Percentiles rank a stretch among this genome's conserved stretches.
phyloP scores from a whole-genome alignment of 2,888 invertebrate species.

The Stomorhina lunata region DNA sequence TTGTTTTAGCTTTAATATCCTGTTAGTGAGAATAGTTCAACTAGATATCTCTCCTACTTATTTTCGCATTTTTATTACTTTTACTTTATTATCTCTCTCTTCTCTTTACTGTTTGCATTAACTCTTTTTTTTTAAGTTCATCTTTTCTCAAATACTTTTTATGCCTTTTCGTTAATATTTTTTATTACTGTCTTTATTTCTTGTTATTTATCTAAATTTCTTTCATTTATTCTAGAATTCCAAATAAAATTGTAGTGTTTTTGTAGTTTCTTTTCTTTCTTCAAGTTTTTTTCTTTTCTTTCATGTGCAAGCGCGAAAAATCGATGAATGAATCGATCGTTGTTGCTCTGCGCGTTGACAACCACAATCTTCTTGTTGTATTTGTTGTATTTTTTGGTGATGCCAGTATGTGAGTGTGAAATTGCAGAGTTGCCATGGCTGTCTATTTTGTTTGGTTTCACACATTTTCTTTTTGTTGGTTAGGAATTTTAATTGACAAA shows the following conservation, averaged over 20 bases:
- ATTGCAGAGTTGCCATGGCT: conserved; percentile 57
- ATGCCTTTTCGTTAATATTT: too few species aligned
- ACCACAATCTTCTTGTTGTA: conserved; percentile 23
- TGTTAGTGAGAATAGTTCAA: conserved; percentile 65
- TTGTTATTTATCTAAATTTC: conserved; percentile 39
- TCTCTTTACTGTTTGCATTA: conserved; percentile 22
- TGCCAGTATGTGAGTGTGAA: background rate
- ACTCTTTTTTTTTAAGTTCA: conserved; percentile 9
- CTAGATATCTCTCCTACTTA: conserved; percentile 47
- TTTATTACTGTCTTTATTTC: conserved; percentile 16
- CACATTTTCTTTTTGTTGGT: background rate
- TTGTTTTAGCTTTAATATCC: conserved; percentile 43
- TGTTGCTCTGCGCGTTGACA: conserved; percentile 66
- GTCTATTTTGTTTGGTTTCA: background rate
- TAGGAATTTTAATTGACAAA: background rate
- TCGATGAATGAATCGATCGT: conserved; percentile 80
- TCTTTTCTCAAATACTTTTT: background rate
- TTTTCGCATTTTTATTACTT: conserved; percentile 42
- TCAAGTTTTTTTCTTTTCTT: conserved; percentile 31
- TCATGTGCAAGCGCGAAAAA: conserved; percentile 74
- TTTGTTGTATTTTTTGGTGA: conserved; percentile 4
- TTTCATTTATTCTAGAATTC: conserved; percentile 15
- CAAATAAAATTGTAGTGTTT: conserved; percentile 39
- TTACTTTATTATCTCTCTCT: conserved; percentile 31
- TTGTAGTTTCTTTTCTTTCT: background rate